Evolutionary conservation across 2,797 vertebrate species (phyloP), one percentile per base, ranked within the genome.

Genomic region (Cuniculus paca): DNA sequence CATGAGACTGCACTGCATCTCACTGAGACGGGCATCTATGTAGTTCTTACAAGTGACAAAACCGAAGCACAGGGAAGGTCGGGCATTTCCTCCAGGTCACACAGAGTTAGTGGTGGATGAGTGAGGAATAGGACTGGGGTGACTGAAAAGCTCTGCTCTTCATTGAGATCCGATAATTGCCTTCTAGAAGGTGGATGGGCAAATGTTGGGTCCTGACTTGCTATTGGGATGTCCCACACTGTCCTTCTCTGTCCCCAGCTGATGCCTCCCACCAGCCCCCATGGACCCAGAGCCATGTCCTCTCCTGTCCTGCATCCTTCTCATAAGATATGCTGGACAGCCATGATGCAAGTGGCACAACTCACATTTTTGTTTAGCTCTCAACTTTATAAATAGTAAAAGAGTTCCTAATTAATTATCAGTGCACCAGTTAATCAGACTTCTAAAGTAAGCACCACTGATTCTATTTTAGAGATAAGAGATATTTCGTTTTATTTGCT

Each of bases 401-500:
- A 65, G 2, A 68, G 52, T 48, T n/a, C 11, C 26, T 50, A 83
- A 39, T 52, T 22, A 84, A 72, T 45, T 58, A 36, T 54, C 26
- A 65, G 17, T 54, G 6, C 17, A 2, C 39, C 50, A 65, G 60
- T 52, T 82, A 89, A 52, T 70, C 36, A 80, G 34, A 14, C 56
- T 56, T 82, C n/a, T 74, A 48, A 79, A 48, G 34, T 26, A 42
- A 45, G 26, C 78, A 34, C 26, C 52, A 8, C 54, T 39, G 88
- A 54, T 61, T 12, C n/a, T 82, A 20, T 52, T 90, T 96, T 58
- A 75, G 39, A 91, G 88, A 93, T 13, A 48, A 86, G 54, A 74
- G 65, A 83, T 36, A 87, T 11, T 42, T 90, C 26, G 54, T 79
- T 83, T 95, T 31, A 61, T 74, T 83, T 95, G 45, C 68, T 89